Conservation (phyloP, 2,888 invertebrate genomes). For the Leucozona laternaria region DNA sequence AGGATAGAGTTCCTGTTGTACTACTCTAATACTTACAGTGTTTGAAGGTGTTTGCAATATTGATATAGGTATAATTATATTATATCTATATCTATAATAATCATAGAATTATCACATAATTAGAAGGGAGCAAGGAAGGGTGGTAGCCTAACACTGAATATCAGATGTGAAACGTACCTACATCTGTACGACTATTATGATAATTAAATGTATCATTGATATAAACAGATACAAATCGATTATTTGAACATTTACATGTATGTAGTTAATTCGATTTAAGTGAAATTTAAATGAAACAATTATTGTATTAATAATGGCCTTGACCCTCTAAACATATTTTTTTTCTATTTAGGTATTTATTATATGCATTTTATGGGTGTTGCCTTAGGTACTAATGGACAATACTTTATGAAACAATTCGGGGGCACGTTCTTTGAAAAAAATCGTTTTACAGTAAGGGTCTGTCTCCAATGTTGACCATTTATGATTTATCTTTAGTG, state of each 20-base stretch:
- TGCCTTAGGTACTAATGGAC: no score
- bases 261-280: background rate
- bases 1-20: slow-evolving; percentile 18
- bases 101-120: slow-evolving; percentile 15
- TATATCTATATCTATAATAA: slow-evolving; percentile 10
- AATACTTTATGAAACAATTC: no score
- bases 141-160: slow-evolving; percentile 10
- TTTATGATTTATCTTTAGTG: no score
- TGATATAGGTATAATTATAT: slow-evolving; percentile 16
- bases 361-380: no score
- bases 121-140: background rate
- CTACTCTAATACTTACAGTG: background rate
- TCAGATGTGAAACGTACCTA: background rate
- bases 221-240: background rate
- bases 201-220: background rate
- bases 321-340: no score
- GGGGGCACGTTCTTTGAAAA: no score
- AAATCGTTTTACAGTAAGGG: no score
- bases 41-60: slow-evolving; percentile 18
- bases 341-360: no score
- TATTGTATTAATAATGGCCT: no score
- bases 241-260: background rate
- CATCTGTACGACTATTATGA: background rate
- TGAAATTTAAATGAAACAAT: no score
- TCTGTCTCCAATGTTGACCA: no score